A percentile compares a stretch with the other conserved stretches of the same genome.
These are phyloP conservation scores for Cryptosula pallasiana DNA, from an alignment of 2,888 invertebrate species.

Conservation along the genomic window DNA sequence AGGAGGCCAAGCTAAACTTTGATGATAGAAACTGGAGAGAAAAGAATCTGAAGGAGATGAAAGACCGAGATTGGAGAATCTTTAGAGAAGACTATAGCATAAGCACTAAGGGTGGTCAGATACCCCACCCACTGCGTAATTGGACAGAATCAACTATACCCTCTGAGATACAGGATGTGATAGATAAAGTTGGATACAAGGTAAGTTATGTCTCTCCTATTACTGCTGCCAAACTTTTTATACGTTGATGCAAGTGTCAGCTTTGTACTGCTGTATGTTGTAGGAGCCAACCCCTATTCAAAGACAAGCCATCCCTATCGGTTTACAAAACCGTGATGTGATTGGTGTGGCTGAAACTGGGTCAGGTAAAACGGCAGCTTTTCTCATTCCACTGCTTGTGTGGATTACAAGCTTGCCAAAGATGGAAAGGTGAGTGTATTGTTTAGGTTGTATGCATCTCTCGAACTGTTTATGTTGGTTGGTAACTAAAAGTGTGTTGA, in stretches of 20 bases:
- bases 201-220: no score
- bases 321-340: constrained; percentile 70
- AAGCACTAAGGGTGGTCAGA: constrained; percentile 91
- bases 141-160: constrained; percentile 87
- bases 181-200: constrained; percentile 88
- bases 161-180: constrained; percentile 83
- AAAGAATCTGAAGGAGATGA: constrained; percentile 89
- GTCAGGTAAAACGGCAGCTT: constrained; percentile 96
- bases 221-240: neutral
- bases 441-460: no score
- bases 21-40: constrained; percentile 99
- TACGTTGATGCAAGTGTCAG: neutral
- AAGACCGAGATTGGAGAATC: constrained; percentile 98
- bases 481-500: neutral
- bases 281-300: constrained; percentile 97
- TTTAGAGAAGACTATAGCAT: constrained; percentile 99
- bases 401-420: constrained; percentile 98
- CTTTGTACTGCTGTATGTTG: neutral
- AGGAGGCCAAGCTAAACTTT: constrained; percentile 97
- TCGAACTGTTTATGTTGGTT: no score
- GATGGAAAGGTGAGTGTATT: constrained; percentile 72
- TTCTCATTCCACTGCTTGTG: constrained; percentile 88
- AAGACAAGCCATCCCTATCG: constrained; percentile 97
- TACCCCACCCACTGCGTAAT: constrained; percentile 88
- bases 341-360: constrained; percentile 99